Evolutionary conservation across 2,113 vertebrate genomes (phyloP), one percentile per base, ranked within the genome.

Genomic region (Phalacrocorax pelagicus): DNA sequence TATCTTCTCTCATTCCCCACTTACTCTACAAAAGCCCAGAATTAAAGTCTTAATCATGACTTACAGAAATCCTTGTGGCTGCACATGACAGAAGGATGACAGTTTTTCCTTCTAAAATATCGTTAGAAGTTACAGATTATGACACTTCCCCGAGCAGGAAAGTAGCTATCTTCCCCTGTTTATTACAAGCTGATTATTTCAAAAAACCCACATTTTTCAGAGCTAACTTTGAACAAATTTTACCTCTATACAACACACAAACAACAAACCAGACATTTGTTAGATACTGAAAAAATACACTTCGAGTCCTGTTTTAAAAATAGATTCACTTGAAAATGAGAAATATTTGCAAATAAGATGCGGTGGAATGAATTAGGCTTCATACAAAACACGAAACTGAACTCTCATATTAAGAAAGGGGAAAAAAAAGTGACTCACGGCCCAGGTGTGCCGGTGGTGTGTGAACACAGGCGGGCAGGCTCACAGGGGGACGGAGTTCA

Each of bases 31-130:
- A 90, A 89, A 95, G 66, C 70, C 66, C 70, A 87, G 92, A 92
- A 94, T 94, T 94, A 74, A 91, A 92, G 83, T 32, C 88, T 93
- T 92, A 93, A 95, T 92, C 91, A 14, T 65, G 91, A 89, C 88
- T 96, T 95, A 92, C 69, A 96, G 92, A 94, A 94, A 94, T 95
- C 91, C 97, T 95, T 88, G 86, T 65, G 86, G 94, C 77, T 96
- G 83, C 91, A 94, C 77, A 79, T 51, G 94, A 92, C 94, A 95
- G 85, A 92, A 55, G 65, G 86, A 92, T 91, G 80, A 86, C 75
- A 90, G 86, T 77, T 92, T 72, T 70, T 58, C 62, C 78, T 86
- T 86, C 72, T 44, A 86, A 77, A 96, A 67, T 55, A 85, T 44
- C 21, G 6, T 73, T 75, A 87, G 58, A 95, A 96, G 74, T 95